Evolutionary conservation across 2,888 invertebrate genomes (phyloP).

Genomic region (Ochropacha duplaris): DNA sequence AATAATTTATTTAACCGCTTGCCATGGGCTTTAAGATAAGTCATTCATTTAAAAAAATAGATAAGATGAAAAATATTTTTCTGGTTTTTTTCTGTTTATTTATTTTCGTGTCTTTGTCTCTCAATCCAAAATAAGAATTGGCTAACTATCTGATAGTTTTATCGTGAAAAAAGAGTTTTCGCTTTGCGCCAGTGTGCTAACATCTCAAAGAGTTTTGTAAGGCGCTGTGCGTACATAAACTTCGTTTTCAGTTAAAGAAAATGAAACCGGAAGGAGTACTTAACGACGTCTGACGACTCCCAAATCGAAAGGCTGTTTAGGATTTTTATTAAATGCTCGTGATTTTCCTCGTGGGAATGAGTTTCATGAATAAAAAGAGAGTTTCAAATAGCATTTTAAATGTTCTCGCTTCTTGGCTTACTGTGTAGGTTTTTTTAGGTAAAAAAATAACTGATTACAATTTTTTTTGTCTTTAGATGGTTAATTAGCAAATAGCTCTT

Average conservation of each 20-base stretch:
- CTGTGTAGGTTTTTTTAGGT: neutral
- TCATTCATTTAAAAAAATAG: too few relatives aligned
- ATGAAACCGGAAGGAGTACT: slow-evolving; percentile 37
- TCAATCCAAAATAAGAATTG: too few relatives aligned
- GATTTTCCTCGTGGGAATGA: neutral
- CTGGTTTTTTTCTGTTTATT: too few relatives aligned
- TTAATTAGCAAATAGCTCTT: too few relatives aligned
- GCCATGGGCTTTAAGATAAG: too few relatives aligned
- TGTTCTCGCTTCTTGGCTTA: neutral
- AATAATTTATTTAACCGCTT: too few relatives aligned
- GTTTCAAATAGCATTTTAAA: neutral
- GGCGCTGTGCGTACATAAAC: slow-evolving; percentile 28
- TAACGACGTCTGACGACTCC: slow-evolving; percentile 35
- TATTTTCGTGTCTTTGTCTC: too few relatives aligned
- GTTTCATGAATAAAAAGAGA: neutral
- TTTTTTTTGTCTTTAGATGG: too few relatives aligned
- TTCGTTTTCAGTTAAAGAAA: slow-evolving; percentile 31
- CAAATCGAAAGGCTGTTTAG: slow-evolving; percentile 25
- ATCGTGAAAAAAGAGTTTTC: too few relatives aligned
- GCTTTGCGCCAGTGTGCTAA: neutral
- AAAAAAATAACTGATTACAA: too few relatives aligned
- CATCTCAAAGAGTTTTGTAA: slow-evolving; percentile 5
- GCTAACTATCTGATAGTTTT: neutral
- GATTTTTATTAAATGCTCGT: neutral
- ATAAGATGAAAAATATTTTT: too few relatives aligned